Percentiles rank a stretch among this genome's conserved stretches.
These are phyloP conservation scores for Aphis craccivora DNA, from an alignment of 1,140 invertebrate genomes.

Conservation along the genomic window DNA sequence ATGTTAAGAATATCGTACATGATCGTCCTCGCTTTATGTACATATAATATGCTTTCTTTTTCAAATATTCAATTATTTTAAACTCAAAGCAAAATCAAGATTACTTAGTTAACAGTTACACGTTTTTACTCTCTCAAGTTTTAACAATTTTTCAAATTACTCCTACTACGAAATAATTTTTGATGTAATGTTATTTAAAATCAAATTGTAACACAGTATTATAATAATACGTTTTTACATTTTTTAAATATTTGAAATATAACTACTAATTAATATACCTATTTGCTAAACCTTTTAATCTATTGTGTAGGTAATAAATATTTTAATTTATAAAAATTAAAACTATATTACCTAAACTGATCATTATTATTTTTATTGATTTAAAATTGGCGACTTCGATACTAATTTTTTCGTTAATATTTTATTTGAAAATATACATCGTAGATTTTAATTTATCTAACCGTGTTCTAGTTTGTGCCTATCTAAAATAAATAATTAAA, in stretches of 20 bases:
- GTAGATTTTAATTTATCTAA: not conserved
- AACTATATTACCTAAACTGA: not conserved
- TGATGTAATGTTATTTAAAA: not conserved
- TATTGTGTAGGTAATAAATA: not conserved
- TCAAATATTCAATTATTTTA: conserved; percentile 19
- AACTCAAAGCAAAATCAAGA: not conserved
- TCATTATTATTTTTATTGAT: not conserved
- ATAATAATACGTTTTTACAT: not conserved
- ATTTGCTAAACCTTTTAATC: not conserved
- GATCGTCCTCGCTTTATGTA: not conserved
- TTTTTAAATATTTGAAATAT: not conserved
- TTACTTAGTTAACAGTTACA: not conserved
- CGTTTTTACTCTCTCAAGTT: not conserved
- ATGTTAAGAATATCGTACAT: not conserved
- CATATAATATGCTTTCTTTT: conserved; percentile 16
- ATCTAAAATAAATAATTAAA: not conserved
- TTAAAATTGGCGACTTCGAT: not conserved
- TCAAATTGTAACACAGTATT: not conserved
- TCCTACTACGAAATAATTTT: not conserved
- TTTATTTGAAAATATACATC: not conserved
- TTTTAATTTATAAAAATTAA: not conserved
- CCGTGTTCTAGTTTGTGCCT: not conserved
- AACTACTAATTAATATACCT: not conserved
- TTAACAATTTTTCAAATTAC: not conserved
- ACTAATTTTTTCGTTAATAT: not conserved